Conservation (phyloP, 1,140 invertebrate species). For the Drosophila suzukii region DNA sequence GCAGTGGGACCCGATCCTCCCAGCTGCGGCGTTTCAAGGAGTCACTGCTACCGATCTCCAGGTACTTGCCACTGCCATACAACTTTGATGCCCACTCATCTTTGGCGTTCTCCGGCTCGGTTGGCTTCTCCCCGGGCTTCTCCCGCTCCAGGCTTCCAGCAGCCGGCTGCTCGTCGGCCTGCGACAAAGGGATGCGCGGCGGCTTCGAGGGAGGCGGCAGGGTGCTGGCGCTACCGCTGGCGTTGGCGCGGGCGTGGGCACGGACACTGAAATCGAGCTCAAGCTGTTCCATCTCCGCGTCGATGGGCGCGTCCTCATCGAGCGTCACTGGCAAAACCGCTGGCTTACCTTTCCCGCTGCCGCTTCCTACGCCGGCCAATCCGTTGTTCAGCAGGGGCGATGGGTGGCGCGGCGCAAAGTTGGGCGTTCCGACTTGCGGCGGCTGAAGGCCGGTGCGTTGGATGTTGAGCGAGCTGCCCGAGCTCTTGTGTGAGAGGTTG, state of each 20-base stretch:
- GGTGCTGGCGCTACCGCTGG: conserved; percentile 41
- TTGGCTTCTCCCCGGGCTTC: conserved; percentile 35
- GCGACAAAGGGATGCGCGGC: conserved; percentile 56
- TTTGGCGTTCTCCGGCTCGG: conserved; percentile 47
- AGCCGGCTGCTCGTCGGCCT: conserved; percentile 21
- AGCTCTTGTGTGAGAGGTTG: conserved; percentile 94
- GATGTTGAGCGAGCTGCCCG: conserved; percentile 92
- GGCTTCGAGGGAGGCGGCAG: conserved; percentile 83
- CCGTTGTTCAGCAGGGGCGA: conserved; percentile 70
- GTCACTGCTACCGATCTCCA: conserved; percentile 75
- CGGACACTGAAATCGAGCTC: conserved; percentile 83
- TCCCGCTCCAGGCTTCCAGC: conserved; percentile 14
- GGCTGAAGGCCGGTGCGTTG: conserved; percentile 83
- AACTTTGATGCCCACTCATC: conserved; percentile 94
- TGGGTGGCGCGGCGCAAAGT: conserved; percentile 68
- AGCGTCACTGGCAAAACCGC: conserved; percentile 50
- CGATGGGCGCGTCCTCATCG: conserved; percentile 64
- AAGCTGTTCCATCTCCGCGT: conserved; percentile 78
- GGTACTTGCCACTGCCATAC: conserved; percentile 87
- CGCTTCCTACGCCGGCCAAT: background rate
- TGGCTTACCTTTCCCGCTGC: conserved; percentile 52
- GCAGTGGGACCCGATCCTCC: conserved; percentile 72
- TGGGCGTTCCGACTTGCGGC: conserved; percentile 74
- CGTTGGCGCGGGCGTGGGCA: conserved; percentile 58
- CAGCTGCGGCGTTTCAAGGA: conserved; percentile 81